These are phyloP conservation scores for Exocentrus adspersus DNA, from an alignment of 2,888 invertebrate species.

Conservation along the genomic window DNA sequence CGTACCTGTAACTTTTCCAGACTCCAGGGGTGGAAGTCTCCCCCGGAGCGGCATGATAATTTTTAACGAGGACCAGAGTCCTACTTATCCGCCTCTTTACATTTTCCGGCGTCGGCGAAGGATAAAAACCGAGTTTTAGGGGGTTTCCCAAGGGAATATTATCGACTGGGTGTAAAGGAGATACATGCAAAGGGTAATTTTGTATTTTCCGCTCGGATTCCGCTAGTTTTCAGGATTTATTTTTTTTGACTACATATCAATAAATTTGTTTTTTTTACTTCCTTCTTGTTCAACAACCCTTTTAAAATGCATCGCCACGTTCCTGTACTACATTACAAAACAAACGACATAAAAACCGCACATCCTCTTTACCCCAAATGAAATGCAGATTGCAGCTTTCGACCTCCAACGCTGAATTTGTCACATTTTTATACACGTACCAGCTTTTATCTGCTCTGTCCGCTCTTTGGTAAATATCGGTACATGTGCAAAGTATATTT, in stretches of 20 bases:
- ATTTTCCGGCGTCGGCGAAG: neutral
- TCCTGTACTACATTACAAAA: too few species aligned
- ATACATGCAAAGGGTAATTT: neutral
- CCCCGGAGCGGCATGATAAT: neutral
- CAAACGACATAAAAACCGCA: too few species aligned
- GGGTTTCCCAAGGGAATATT: slow-evolving; percentile 7
- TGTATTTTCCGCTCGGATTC: too few species aligned
- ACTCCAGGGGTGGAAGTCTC: neutral
- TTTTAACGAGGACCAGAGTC: neutral
- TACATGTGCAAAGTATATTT: neutral
- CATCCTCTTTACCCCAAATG: neutral
- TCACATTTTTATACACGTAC: neutral
- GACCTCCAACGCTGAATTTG: neutral
- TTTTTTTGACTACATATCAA: too few species aligned
- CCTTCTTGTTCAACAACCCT: neutral
- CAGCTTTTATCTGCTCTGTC: neutral
- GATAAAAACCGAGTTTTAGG: slow-evolving; percentile 2
- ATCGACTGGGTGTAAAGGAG: neutral
- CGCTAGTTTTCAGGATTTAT: too few species aligned
- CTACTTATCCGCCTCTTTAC: slow-evolving; percentile 6
- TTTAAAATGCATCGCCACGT: neutral
- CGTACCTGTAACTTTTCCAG: too few species aligned
- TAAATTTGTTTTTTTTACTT: too few species aligned
- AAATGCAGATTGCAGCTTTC: slow-evolving; percentile 1
- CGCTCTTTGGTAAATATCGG: neutral